Percentiles rank a stretch among this genome's conserved stretches.
These are phyloP conservation scores for Blastobasis lacticolella DNA, from an alignment of 2,888 invertebrate genomes.

Conservation along the genomic window DNA sequence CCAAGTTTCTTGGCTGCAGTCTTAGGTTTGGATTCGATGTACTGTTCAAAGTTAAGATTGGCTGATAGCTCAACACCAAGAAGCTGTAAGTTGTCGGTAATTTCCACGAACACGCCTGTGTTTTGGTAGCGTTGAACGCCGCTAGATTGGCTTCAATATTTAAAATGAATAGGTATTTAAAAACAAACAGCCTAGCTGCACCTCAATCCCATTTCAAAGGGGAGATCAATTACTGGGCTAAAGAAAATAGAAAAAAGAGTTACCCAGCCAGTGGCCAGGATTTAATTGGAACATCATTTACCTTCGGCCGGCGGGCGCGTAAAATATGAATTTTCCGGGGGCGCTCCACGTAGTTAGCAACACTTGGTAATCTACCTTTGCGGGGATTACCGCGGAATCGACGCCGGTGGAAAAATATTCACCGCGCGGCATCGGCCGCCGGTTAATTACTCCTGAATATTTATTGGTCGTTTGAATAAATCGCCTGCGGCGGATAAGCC, in stretches of 20 bases:
- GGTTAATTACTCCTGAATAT: conserved; percentile 72
- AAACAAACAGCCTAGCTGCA: not conserved
- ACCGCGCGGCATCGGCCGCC: conserved; percentile 31
- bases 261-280: conserved; percentile 13
- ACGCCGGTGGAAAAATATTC: conserved; percentile 60
- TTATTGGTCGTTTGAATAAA: conserved; percentile 72
- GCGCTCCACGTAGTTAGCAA: conserved; percentile 44
- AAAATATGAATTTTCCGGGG: conserved; percentile 37
- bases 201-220: not conserved
- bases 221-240: not conserved
- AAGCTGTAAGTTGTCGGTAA: too few relatives aligned
- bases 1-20: too few relatives aligned
- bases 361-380: conserved; percentile 60
- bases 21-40: too few relatives aligned
- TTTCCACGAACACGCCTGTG: too few relatives aligned
- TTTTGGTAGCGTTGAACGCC: too few relatives aligned
- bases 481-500: conserved; percentile 58
- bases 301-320: conserved; percentile 23
- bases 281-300: conserved; percentile 27
- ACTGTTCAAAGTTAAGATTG: too few relatives aligned
- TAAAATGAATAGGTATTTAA: too few relatives aligned
- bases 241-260: conserved; percentile 8
- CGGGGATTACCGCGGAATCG: conserved; percentile 57
- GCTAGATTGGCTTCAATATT: too few relatives aligned
- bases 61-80: too few relatives aligned